Evolutionary conservation across 1,140 invertebrate genomes (phyloP).

Genomic region (Globodera rostochiensis): DNA sequence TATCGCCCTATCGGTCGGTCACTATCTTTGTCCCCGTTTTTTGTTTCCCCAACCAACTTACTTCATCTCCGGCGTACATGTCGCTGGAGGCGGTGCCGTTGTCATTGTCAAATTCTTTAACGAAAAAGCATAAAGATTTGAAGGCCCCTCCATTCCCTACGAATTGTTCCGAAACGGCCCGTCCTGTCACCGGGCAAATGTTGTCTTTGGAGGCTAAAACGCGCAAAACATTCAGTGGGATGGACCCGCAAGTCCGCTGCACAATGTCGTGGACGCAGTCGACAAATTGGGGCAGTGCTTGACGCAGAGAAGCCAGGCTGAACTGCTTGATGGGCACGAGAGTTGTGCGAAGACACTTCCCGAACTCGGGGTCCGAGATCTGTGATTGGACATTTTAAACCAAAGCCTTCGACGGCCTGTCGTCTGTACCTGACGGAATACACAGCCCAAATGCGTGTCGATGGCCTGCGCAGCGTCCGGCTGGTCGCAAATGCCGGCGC

Average conservation of each 20-base stretch:
- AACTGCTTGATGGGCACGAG: constrained; percentile 61
- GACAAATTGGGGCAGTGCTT: constrained; percentile 61
- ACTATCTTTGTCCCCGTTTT: too few relatives aligned
- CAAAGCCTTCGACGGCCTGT: constrained; percentile 9
- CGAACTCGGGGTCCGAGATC: constrained; percentile 60
- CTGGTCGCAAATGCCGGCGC: constrained; percentile 58
- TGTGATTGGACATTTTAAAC: constrained; percentile 37
- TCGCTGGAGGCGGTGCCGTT: neutral
- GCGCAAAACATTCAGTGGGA: constrained; percentile 54
- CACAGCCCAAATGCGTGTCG: constrained; percentile 56
- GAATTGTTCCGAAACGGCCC: neutral
- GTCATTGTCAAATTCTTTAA: neutral
- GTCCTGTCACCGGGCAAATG: constrained; percentile 13
- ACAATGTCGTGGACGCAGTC: constrained; percentile 61
- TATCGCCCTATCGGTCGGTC: too few relatives aligned
- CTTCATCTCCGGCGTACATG: constrained; percentile 35
- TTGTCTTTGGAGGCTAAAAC: constrained; percentile 51
- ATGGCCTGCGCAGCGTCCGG: constrained; percentile 58
- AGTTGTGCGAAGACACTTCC: constrained; percentile 59
- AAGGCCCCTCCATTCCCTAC: too few relatives aligned
- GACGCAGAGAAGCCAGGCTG: constrained; percentile 46
- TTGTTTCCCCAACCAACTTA: neutral
- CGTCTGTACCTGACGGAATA: constrained; percentile 52
- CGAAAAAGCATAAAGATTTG: too few relatives aligned
- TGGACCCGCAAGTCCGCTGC: constrained; percentile 49